Base-by-base conservation (phyloP, 2,888 invertebrate species). In the Acanthosepion esculentum region DNA sequence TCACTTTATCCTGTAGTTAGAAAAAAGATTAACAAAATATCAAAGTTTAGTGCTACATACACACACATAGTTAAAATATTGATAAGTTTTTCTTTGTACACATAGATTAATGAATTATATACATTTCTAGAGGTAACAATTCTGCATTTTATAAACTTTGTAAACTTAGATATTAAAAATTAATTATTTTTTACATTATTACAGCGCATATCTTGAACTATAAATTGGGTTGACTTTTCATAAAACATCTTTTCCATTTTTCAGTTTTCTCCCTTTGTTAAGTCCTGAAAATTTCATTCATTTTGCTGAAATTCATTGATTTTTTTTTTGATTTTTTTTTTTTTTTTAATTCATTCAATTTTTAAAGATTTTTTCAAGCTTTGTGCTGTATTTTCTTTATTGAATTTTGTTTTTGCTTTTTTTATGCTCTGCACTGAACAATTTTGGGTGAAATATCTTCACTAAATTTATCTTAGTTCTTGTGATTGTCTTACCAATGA, bases 381-480 rank as follows among this genome's bases (percentile, higher is more conserved):
- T 78, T 33, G n/a, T 78, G 78, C 78, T 78, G 78, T 78, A 0
- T 78, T 78, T 78, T 78, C 33, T 59, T 78, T 8, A 78, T 78
- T n/a, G 15, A 78, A 78, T 78, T 78, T 78, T 33, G 12, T 78
- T 78, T n/a, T 78, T 78, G 29, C n/a, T 33, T 78, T 33, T 33
- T 78, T 78, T 78, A 78, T n/a, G 78, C 78, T 78, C n/a, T 78
- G 78, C n/a, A 78, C 78, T n/a, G n/a, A 15, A n/a, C n/a, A 78
- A 59, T 78, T 33, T 78, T 78, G n/a, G 10, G 78, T n/a, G 5
- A 78, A 78, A 78, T 78, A 33, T 18, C 33, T 78, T 78, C 64
- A 64, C 7, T 78, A 33, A 23, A 2, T 78, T n/a, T 78, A 6
- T 78, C 15, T n/a, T n/a, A 29, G 12, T 78, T 78, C 12, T 78